Percentiles rank a stretch among this genome's conserved stretches.
Evolutionary conservation across 92 coral and sea anemone species (phyloP).

Genomic region (Ricordea florida): DNA sequence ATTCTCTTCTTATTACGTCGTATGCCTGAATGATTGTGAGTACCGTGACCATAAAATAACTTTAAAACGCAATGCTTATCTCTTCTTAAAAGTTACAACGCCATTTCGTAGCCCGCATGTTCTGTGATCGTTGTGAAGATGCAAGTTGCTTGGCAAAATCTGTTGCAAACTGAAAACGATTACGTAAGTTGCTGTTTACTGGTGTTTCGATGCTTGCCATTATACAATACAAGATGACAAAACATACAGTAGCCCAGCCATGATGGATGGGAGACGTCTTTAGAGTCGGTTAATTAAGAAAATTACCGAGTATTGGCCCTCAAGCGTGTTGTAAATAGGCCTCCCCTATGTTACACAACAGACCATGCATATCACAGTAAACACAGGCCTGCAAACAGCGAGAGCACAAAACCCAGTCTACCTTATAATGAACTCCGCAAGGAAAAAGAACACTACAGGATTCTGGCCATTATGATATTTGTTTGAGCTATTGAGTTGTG

Average conservation of each 20-base stretch:
- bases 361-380: constrained; percentile 26
- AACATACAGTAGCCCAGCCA: constrained; percentile 15
- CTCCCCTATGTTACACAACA: constrained; percentile 69
- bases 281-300: constrained; percentile 33
- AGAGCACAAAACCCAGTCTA: constrained; percentile 16
- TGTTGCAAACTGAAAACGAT: too few relatives aligned
- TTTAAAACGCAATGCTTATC: constrained; percentile 17
- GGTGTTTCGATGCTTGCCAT: background rate
- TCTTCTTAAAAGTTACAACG: constrained; percentile 4
- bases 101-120: background rate
- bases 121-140: background rate
- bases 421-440: constrained; percentile 33
- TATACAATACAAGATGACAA: constrained; percentile 5
- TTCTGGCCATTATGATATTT: constrained; percentile 52
- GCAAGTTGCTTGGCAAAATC: background rate
- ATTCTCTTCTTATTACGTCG: background rate
- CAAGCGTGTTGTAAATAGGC: constrained; percentile 40
- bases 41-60: constrained; percentile 25
- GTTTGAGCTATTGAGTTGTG: constrained; percentile 41
- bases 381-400: constrained; percentile 31
- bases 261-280: constrained; percentile 6
- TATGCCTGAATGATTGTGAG: background rate
- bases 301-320: constrained; percentile 25
- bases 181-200: constrained; percentile 31
- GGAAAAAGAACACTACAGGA: constrained; percentile 46